Conservation (phyloP, 92 coral and sea anemone species). For the Palythoa heliodiscus region DNA sequence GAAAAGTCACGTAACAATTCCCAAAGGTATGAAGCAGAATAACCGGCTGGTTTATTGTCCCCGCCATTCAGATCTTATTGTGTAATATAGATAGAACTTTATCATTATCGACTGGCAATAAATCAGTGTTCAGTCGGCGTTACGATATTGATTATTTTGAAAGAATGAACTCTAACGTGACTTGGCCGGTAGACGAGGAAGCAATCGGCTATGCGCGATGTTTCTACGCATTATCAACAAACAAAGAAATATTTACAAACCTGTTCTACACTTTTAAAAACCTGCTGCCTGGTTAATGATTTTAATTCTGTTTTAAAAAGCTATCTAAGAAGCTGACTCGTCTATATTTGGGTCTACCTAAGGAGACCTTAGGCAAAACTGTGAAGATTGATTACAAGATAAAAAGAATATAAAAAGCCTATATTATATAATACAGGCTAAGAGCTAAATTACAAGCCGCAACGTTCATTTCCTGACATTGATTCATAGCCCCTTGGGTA, state of each 20-base stretch:
- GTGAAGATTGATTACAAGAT: not conserved
- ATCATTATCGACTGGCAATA: slow-evolving; percentile 18
- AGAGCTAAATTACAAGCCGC: not conserved
- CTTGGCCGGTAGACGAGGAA: not conserved
- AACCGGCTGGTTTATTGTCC: not conserved
- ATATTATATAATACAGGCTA: not conserved
- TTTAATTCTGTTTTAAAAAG: not conserved
- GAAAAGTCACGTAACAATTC: slow-evolving; percentile 84
- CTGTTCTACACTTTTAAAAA: not conserved
- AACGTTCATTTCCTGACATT: not conserved
- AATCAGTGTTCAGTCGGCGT: not conserved
- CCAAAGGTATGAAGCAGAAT: slow-evolving; percentile 79
- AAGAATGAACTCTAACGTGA: slow-evolving; percentile 17
- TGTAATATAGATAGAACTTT: not conserved
- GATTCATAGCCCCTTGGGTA: not conserved
- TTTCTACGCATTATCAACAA: not conserved
- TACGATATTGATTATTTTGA: not conserved
- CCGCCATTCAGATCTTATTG: not conserved
- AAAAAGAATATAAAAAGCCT: not conserved
- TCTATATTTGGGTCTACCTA: not conserved
- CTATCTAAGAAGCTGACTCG: not conserved
- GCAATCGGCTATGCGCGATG: not conserved
- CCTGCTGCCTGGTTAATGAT: no score
- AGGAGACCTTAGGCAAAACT: slow-evolving; percentile 8
- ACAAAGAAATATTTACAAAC: not conserved